Evolutionary conservation across 2,888 invertebrate species (phyloP).

Genomic region (Anodontia alba): DNA sequence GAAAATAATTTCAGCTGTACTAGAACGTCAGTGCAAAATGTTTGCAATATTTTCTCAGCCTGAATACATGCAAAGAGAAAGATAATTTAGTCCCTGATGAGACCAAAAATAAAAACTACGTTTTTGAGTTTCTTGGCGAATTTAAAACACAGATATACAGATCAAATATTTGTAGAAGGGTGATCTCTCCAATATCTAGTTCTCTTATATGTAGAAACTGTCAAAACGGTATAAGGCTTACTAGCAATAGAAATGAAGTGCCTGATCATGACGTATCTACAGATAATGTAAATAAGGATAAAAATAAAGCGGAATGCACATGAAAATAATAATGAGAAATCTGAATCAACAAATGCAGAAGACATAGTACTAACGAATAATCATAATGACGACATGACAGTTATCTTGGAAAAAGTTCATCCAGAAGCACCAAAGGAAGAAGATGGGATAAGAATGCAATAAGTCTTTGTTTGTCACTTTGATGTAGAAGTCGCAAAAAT

Average conservation of each 20-base stretch:
- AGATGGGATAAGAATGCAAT: slow-evolving; percentile 5
- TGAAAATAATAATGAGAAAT: no score
- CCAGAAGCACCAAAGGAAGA: not conserved
- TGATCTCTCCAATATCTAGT: not conserved
- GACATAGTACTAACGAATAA: not conserved
- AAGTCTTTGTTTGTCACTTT: slow-evolving; percentile 12
- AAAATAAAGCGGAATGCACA: no score
- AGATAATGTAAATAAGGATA: no score
- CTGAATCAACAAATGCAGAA: no score
- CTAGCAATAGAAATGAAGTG: not conserved
- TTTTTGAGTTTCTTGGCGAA: not conserved
- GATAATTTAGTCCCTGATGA: not conserved
- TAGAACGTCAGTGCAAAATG: not conserved
- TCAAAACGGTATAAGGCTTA: not conserved
- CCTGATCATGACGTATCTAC: no score
- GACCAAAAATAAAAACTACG: not conserved
- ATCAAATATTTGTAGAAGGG: not conserved
- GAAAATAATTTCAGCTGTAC: not conserved
- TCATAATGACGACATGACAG: not conserved
- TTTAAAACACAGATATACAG: not conserved
- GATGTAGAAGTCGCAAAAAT: slow-evolving; percentile 22
- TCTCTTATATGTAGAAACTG: not conserved
- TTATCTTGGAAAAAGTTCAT: not conserved
- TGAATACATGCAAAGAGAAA: not conserved
- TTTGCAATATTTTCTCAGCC: not conserved